Conservation (phyloP, 1,140 invertebrate genomes). For the Tetragnatha versicolor region DNA sequence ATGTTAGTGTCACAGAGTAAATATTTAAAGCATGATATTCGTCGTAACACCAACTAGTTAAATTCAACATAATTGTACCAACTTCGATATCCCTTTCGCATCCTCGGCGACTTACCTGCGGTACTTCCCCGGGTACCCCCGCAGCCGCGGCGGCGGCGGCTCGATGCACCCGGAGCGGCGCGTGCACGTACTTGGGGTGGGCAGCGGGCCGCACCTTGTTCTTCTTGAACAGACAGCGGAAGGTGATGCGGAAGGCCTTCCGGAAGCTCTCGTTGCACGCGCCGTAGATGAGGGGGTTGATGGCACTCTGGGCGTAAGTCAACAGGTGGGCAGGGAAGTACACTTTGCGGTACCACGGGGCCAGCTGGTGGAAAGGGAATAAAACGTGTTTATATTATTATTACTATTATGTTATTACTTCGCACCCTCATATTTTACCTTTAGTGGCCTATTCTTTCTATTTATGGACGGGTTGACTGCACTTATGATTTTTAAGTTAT, state of each 20-base stretch:
- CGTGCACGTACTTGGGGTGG: conserved; percentile 23
- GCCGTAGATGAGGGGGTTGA: conserved; percentile 79
- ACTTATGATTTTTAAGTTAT: too few relatives aligned
- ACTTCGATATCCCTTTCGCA: neutral
- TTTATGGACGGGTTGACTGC: too few relatives aligned
- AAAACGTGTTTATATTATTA: too few relatives aligned
- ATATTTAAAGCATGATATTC: too few relatives aligned
- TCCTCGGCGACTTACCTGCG: neutral
- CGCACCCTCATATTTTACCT: too few relatives aligned
- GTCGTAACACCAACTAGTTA: too few relatives aligned
- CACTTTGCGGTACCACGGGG: conserved; percentile 66
- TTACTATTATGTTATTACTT: too few relatives aligned
- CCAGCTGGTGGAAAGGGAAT: too few relatives aligned
- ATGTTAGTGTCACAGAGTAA: too few relatives aligned
- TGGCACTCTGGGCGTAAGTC: conserved; percentile 74
- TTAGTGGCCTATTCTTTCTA: too few relatives aligned
- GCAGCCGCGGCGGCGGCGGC: neutral
- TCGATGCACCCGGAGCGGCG: conserved; percentile 1
- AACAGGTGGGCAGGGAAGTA: conserved; percentile 75
- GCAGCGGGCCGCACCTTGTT: conserved; percentile 37
- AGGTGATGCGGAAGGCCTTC: conserved; percentile 68
- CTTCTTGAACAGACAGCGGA: conserved; percentile 51
- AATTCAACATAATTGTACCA: neutral
- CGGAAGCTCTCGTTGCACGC: conserved; percentile 74
- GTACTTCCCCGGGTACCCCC: neutral